Percentiles rank a stretch among this genome's conserved stretches.
These are phyloP conservation scores for Diaphora mendica DNA, from an alignment of 2,888 invertebrate species.

Conservation along the genomic window DNA sequence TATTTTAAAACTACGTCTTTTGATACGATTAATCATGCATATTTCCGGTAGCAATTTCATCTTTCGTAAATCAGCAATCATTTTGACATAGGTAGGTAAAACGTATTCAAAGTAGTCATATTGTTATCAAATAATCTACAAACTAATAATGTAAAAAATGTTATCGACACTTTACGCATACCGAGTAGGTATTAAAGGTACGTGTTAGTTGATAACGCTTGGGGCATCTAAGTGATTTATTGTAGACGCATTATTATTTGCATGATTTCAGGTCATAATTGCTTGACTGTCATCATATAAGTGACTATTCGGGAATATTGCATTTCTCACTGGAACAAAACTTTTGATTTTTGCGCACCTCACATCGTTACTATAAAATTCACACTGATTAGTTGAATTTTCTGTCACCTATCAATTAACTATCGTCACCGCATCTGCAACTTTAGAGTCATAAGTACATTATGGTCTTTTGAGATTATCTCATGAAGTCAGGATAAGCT, in stretches of 20 bases:
- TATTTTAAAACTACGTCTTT: too few relatives aligned
- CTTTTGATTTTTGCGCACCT: not conserved
- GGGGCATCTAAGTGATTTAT: not conserved
- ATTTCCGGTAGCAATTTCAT: too few relatives aligned
- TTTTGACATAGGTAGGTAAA: too few relatives aligned
- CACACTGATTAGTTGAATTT: not conserved
- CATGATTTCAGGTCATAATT: not conserved
- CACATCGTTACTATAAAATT: not conserved
- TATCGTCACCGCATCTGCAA: too few relatives aligned
- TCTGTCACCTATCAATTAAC: not conserved
- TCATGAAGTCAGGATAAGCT: too few relatives aligned
- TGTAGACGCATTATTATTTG: not conserved
- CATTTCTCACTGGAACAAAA: not conserved
- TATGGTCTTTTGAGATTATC: too few relatives aligned
- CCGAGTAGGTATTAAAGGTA: not conserved
- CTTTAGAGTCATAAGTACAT: too few relatives aligned
- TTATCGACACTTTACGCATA: not conserved
- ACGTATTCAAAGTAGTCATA: not conserved
- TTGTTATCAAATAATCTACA: not conserved
- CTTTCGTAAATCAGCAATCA: too few relatives aligned
- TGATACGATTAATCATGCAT: too few relatives aligned
- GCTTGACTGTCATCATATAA: not conserved
- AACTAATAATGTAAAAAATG: not conserved
- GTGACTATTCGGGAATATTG: not conserved
- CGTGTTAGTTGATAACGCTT: not conserved